These are phyloP conservation scores for Oreortyx pictus DNA, from an alignment of 2,797 vertebrate genomes.

Conservation along the genomic window DNA sequence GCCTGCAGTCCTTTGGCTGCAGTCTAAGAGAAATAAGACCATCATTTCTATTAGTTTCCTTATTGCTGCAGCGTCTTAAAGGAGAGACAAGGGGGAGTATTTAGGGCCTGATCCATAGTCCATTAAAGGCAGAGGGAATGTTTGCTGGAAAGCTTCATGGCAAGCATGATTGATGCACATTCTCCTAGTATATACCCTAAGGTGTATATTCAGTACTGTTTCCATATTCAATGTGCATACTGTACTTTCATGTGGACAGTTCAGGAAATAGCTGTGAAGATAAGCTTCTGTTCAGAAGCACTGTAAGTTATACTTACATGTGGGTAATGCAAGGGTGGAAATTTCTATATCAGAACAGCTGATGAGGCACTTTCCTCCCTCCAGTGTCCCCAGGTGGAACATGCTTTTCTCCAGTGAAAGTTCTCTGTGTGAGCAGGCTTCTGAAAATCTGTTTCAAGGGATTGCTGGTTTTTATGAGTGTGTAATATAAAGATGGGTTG, in stretches of 20 bases:
- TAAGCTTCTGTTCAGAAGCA: not conserved
- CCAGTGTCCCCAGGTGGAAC: not conserved
- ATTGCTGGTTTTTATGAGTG: not conserved
- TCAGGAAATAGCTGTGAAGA: not conserved
- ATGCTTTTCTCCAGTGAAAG: not conserved
- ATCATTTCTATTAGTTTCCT: fast-evolving
- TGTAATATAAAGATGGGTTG: not conserved
- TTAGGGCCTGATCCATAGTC: not conserved
- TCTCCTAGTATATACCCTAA: not conserved
- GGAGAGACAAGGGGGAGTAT: not conserved
- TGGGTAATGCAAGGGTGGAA: not conserved
- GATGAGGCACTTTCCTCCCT: not conserved
- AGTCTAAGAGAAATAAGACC: not conserved
- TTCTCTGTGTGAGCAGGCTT: not conserved
- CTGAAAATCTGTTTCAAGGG: not conserved
- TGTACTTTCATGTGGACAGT: not conserved
- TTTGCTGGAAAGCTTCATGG: not conserved
- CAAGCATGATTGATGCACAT: not conserved
- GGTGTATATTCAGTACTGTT: fast-evolving
- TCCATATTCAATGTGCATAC: not conserved
- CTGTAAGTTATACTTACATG: not conserved
- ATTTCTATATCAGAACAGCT: not conserved
- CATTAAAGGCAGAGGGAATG: not conserved
- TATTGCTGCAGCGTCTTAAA: not conserved
- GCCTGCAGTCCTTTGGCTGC: not conserved